These are phyloP conservation scores for Girardinus metallicus DNA, from an alignment of 2,797 vertebrate species.

Conservation along the genomic window DNA sequence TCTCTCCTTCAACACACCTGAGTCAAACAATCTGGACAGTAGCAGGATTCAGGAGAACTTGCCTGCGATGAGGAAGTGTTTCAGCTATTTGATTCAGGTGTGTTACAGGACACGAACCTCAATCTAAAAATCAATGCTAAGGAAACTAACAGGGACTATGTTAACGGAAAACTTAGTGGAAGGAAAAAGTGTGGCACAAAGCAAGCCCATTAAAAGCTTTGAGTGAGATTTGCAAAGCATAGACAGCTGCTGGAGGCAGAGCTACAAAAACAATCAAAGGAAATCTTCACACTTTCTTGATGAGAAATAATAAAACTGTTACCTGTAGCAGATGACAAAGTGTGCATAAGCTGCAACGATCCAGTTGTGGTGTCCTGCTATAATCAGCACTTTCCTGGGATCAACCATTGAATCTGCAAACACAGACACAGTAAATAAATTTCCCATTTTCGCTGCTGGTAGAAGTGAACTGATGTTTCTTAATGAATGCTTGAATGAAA, in stretches of 20 bases:
- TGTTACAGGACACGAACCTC: too few relatives aligned
- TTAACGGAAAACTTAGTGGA: neutral
- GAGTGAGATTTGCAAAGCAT: neutral
- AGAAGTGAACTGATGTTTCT: neutral
- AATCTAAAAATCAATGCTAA: neutral
- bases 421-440: conserved; percentile 30
- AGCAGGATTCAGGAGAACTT: too few relatives aligned
- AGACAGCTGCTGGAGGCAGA: neutral
- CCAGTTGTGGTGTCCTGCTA: conserved; percentile 98
- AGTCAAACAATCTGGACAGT: too few relatives aligned
- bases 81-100: too few relatives aligned
- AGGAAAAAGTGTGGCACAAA: neutral
- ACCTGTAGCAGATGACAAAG: conserved; percentile 99
- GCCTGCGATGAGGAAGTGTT: too few relatives aligned
- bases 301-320: conserved; percentile 33
- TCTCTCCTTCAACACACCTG: too few relatives aligned
- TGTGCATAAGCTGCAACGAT: conserved; percentile 98
- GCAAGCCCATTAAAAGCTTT: neutral
- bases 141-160: neutral
- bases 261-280: neutral
- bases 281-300: conserved; percentile 7
- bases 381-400: conserved; percentile 94
- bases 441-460: neutral
- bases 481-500: conserved; percentile 9
- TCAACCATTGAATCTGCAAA: conserved; percentile 88